Base-by-base conservation (phyloP, 2,797 vertebrate species). In the Kryptolebias ocellatus region DNA sequence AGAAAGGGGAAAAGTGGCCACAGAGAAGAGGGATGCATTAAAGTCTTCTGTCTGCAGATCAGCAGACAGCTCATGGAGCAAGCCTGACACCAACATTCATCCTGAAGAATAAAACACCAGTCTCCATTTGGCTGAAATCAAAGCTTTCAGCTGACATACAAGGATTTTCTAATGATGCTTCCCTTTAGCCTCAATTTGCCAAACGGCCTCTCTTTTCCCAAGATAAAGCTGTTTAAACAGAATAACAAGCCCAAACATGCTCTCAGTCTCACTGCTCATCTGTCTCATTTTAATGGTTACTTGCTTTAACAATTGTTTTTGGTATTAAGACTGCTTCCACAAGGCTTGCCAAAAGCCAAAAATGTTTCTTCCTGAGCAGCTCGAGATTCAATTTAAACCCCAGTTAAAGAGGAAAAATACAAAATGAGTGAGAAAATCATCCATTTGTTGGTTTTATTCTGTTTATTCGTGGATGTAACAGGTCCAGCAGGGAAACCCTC, bases 141-240 rank as follows among this genome's bases (percentile, higher is more conserved):
- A 7, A 29, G 12, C 56, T 16, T 61, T 70, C 46, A 46, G 45
- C 59, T 45, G 24, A 18, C 14, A 16, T 29, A 2, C 10, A 60
- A 18, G 1, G 2, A 28, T 45, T 53, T 39, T 17, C 47, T 54
- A 37, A 60, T 71, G 12, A 10, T 58, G 39, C 18, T 1, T 70
- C 27, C 47, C 39, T 46, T 53, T 16, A 50, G 49, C 49, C 56
- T 29, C n/a, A 46, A 73, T 55, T 15, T 42, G 52, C 53, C 62
- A 39, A 54, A 44, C 39, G 4, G 2, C 53, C 3, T 16, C 34
- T 24, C 10, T 4, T 67, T 49, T 75, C 82, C 67, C 51, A 10
- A 3, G 56, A 39, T 62, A 52, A 67, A 28, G 29, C 18, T 29
- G 51, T 80, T 76, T 81, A 77, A 81, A 53, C 51, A 55, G 50